Conservation (phyloP, 1,140 invertebrate species). For the Sarcophaga bullata region DNA sequence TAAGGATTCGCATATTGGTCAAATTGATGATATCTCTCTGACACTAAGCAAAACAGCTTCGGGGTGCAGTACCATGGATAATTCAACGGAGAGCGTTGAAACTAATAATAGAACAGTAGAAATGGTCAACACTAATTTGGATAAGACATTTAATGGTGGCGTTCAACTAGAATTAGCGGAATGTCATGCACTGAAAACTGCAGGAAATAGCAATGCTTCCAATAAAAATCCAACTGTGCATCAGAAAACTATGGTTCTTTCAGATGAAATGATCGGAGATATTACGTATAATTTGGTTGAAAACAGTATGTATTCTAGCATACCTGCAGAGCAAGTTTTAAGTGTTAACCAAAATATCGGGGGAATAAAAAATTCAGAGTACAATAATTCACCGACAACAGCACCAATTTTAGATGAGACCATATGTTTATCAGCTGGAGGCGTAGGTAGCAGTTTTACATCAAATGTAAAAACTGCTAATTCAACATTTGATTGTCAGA, state of each 20-base stretch:
- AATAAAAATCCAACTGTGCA: slow-evolving; percentile 14
- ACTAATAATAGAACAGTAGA: slow-evolving; percentile 23
- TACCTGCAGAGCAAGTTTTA: not conserved
- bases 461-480: slow-evolving; percentile 47
- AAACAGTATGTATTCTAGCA: slow-evolving; percentile 50
- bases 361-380: slow-evolving; percentile 44
- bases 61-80: slow-evolving; percentile 62
- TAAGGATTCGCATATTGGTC: slow-evolving; percentile 62
- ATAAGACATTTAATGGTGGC: not conserved
- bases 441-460: slow-evolving; percentile 44
- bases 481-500: slow-evolving; percentile 50
- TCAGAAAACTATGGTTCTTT: slow-evolving; percentile 52
- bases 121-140: slow-evolving; percentile 2
- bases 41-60: slow-evolving; percentile 59
- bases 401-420: slow-evolving; percentile 51
- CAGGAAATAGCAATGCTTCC: not conserved
- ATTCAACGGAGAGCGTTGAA: slow-evolving; percentile 60
- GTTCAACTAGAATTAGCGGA: not conserved
- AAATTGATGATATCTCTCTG: slow-evolving; percentile 62
- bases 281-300: slow-evolving; percentile 59
- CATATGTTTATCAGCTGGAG: slow-evolving; percentile 26
- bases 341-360: slow-evolving; percentile 35
- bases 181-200: not conserved
- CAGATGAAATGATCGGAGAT: slow-evolving; percentile 61
- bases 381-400: slow-evolving; percentile 51